Conservation (phyloP, 2,888 invertebrate genomes). For the Acrobasis suavella region DNA sequence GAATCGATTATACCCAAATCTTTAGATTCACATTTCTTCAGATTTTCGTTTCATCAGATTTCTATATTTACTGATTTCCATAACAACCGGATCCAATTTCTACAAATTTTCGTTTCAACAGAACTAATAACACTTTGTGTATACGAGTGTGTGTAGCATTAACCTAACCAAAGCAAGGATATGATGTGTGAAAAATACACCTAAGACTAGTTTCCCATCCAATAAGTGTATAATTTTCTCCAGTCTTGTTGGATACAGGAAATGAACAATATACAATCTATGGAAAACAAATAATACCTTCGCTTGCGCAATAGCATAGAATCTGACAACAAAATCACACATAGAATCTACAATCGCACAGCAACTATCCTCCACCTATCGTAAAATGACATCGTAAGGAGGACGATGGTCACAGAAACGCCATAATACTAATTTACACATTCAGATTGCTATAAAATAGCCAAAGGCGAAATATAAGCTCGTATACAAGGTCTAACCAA, state of each 20-base stretch:
- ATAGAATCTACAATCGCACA: slow-evolving; percentile 2
- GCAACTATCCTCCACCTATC: not conserved
- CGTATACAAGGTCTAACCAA: no score
- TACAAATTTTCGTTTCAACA: no score
- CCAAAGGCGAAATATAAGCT: no score
- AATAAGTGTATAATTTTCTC: not conserved
- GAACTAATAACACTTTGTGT: no score
- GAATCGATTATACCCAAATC: no score
- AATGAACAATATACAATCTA: not conserved
- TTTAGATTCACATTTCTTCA: no score
- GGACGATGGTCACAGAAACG: slow-evolving; percentile 1
- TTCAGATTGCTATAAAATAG: not conserved
- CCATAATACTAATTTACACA: not conserved
- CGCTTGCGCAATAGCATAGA: slow-evolving; percentile 5
- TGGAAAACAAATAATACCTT: slow-evolving; percentile 1
- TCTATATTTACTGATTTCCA: no score
- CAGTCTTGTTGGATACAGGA: not conserved
- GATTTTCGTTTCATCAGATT: no score
- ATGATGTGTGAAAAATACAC: no score
- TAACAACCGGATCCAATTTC: no score
- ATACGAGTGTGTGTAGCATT: no score
- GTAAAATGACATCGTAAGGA: slow-evolving; percentile 4
- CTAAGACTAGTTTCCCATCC: not conserved
- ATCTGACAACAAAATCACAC: not conserved
- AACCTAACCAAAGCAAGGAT: no score